These are phyloP conservation scores for Cheilosia scutellata DNA, from an alignment of 2,888 invertebrate species.

Conservation along the genomic window DNA sequence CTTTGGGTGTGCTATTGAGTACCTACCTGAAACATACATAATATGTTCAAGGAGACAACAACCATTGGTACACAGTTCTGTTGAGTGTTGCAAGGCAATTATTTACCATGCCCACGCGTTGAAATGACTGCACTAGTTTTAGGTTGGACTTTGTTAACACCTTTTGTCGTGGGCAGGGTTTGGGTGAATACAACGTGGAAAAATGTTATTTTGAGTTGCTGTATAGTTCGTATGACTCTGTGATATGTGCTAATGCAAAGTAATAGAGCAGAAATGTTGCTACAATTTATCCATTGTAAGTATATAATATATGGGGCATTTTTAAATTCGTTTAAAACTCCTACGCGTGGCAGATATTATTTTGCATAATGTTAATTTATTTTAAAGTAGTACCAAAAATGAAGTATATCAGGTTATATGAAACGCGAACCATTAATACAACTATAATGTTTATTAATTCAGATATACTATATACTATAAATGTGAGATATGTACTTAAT, in stretches of 20 bases:
- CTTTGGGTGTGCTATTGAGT: slow-evolving; percentile 53
- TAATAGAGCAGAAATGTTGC: too few relatives aligned
- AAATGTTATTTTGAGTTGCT: slow-evolving; percentile 3
- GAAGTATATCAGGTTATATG: too few relatives aligned
- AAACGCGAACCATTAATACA: too few relatives aligned
- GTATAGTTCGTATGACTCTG: not conserved
- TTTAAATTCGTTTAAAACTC: too few relatives aligned
- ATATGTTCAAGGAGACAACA: slow-evolving; percentile 28
- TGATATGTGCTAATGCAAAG: not conserved
- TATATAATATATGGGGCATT: too few relatives aligned
- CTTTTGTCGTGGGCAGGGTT: slow-evolving; percentile 33
- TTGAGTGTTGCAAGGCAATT: slow-evolving; percentile 28
- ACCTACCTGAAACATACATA: not conserved
- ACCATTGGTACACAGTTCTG: not conserved
- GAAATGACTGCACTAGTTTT: slow-evolving; percentile 54
- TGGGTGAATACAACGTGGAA: slow-evolving; percentile 16
- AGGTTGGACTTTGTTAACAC: slow-evolving; percentile 48
- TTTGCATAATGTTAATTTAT: too few relatives aligned
- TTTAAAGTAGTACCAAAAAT: too few relatives aligned
- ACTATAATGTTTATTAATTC: too few relatives aligned
- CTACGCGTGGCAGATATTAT: too few relatives aligned
- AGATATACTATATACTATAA: too few relatives aligned
- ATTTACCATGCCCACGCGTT: slow-evolving; percentile 60
- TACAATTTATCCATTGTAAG: too few relatives aligned
- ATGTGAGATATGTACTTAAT: too few relatives aligned